Base-by-base conservation (phyloP, 2,888 invertebrate species). In the Ametastegia equiseti region DNA sequence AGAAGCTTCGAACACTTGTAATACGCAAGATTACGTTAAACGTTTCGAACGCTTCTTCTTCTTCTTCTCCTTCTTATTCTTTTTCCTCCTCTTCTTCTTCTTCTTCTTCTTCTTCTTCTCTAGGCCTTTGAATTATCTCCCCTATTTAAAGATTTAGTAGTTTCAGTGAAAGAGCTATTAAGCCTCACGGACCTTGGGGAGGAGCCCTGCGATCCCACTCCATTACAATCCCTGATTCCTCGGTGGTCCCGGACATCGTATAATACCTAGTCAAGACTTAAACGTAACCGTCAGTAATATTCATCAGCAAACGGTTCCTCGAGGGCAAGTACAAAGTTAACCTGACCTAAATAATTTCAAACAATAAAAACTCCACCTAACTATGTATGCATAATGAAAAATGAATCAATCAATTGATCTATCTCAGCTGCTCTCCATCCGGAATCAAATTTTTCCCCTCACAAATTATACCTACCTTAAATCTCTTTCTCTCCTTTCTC, bases 111-210 rank as follows among this genome's bases (percentile, higher is more conserved):
- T n/a, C n/a, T 7, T 7, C 63, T 2, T 30, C 45, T 27, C 13
- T 30, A 1, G 71, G 36, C 33, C 36, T 54, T 75, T 54, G 75
- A 75, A 75, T 75, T 54, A 75, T 75, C 75, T 36, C 15, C 19
- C 36, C 75, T 75, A 75, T 75, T 54, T 54, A 11, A 19, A 75
- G 75, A 75, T 75, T 75, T 75, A 75, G 75, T 54, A 75, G 75
- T 75, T 75, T 75, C 54, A 50, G 54, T 75, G 54, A 75, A 75
- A 75, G 75, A 75, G 75, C 75, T 54, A 75, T 75, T 54, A 75
- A 75, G 75, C 75, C 36, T n/a, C 5, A 19, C 36, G 5, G 54
- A 45, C 27, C 50, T 36, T 13, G 23, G 75, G n/a, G 75, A 36
- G 27, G 75, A 45, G 19, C 30, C 36, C 19, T 7, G 19, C 33